These are phyloP conservation scores for Hofmannophila pseudospretella DNA, from an alignment of 2,888 invertebrate species.

Conservation along the genomic window DNA sequence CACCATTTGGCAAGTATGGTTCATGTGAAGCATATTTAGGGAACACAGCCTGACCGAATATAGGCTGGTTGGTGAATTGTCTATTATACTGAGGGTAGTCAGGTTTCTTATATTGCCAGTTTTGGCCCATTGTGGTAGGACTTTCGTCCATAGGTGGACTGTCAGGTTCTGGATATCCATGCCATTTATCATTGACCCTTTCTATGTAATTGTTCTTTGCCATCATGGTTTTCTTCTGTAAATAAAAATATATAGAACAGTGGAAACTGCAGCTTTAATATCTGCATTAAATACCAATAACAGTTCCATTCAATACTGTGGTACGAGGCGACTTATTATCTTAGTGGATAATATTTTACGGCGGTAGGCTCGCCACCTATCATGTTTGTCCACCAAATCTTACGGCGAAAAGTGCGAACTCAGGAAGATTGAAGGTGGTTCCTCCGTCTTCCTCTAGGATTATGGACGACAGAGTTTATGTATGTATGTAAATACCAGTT, in stretches of 20 bases:
- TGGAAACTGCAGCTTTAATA: no score
- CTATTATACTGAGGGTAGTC: conserved; percentile 6
- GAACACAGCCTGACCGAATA: conserved; percentile 31
- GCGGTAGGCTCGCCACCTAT: no score
- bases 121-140: not conserved
- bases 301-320: no score
- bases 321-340: no score
- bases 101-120: conserved; percentile 1
- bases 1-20: not conserved
- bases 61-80: not conserved
- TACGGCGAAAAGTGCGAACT: no score
- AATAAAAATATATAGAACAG: not conserved
- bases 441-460: no score
- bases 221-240: conserved; percentile 20
- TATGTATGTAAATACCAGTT: no score
- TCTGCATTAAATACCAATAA: no score
- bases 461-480: no score
- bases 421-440: no score
- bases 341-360: no score
- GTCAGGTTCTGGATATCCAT: conserved; percentile 34
- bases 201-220: conserved; percentile 15
- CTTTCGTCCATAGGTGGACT: conserved; percentile 23
- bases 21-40: conserved; percentile 23
- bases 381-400: no score
- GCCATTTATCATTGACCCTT: conserved; percentile 21